phyloP scores from a whole-genome alignment of 2,888 invertebrate species.

The Eustalomyia histrio region DNA sequence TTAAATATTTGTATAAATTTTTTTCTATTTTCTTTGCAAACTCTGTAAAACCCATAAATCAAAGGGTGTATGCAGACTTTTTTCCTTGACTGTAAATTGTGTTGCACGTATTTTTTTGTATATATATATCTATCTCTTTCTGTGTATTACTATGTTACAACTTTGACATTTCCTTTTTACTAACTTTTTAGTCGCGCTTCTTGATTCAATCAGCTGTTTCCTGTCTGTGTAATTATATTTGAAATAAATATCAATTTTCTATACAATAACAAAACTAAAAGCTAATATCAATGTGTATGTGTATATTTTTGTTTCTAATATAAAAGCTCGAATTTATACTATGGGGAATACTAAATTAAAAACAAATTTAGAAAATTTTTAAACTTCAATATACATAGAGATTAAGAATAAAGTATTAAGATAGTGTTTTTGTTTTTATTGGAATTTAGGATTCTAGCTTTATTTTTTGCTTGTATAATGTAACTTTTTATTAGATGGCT shows the following conservation, averaged over 20 bases:
- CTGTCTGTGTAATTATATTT: conserved; percentile 20
- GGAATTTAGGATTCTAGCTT: not conserved
- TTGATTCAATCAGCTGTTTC: too few relatives aligned
- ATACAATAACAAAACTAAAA: not conserved
- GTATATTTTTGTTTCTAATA: not conserved
- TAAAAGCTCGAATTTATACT: not conserved
- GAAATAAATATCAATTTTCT: not conserved
- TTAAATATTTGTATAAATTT: too few relatives aligned
- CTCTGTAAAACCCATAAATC: too few relatives aligned
- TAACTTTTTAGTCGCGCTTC: too few relatives aligned
- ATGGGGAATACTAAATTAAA: not conserved
- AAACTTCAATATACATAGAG: not conserved
- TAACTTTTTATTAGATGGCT: not conserved
- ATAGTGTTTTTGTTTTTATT: not conserved
- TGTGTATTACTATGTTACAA: too few relatives aligned
- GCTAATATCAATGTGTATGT: not conserved
- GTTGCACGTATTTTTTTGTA: too few relatives aligned
- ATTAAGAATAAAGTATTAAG: not conserved
- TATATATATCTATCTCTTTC: too few relatives aligned
- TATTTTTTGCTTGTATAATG: not conserved
- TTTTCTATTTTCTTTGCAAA: too few relatives aligned
- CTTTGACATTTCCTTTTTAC: too few relatives aligned
- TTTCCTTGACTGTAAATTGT: too few relatives aligned
- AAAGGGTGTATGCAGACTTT: too few relatives aligned
- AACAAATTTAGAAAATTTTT: not conserved